Percentiles rank a stretch among this genome's conserved stretches.
Evolutionary conservation across 2,113 vertebrate genomes (phyloP).

Genomic region (Trematomus loennbergii): DNA sequence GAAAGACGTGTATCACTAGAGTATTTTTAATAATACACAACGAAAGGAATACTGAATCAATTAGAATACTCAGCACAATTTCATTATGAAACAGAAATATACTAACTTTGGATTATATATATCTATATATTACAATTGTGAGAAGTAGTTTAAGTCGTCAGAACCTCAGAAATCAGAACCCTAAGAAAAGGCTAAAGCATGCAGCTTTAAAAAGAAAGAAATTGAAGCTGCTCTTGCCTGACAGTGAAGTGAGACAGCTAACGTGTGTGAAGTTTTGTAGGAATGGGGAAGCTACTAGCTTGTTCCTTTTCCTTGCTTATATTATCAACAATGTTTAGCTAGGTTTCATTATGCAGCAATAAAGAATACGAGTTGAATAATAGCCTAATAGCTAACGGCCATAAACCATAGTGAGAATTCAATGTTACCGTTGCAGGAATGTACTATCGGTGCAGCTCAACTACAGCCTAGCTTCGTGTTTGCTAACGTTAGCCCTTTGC

Average conservation of each 20-base stretch:
- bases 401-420: not conserved
- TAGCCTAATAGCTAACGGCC: rapidly evolving
- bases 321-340: no score
- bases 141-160: not conserved
- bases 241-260: not conserved
- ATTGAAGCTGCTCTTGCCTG: not conserved
- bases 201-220: not conserved
- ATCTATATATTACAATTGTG: no score
- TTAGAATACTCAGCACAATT: no score
- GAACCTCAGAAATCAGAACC: not conserved
- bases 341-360: not conserved
- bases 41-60: no score
- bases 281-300: conserved; percentile 17
- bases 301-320: not conserved
- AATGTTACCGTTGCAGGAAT: not conserved
- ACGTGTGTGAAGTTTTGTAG: not conserved
- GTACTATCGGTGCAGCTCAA: not conserved
- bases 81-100: no score
- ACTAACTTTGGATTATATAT: no score
- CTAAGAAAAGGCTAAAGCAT: not conserved
- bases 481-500: conserved; percentile 60
- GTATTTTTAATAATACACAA: no score
- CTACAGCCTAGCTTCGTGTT: conserved; percentile 28
- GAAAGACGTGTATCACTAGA: no score
- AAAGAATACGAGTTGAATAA: not conserved